phyloP scores from a whole-genome alignment of 2,113 vertebrate genomes.

The Brachirus orientalis region DNA sequence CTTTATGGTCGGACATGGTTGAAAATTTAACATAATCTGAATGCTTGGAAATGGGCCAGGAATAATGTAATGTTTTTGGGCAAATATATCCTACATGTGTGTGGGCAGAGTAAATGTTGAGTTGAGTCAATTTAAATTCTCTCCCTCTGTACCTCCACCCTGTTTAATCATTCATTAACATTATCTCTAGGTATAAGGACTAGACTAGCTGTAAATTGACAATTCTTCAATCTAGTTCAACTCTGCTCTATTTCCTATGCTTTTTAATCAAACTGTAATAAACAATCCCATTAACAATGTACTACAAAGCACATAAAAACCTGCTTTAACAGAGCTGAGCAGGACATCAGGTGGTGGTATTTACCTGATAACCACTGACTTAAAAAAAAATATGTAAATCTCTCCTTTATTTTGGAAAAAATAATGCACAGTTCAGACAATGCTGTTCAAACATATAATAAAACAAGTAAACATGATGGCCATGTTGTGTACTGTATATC shows the following conservation, averaged over 20 bases:
- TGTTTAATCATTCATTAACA: slow-evolving; percentile 45
- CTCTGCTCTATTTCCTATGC: slow-evolving; percentile 39
- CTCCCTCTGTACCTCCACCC: slow-evolving; percentile 22
- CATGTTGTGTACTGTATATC: no score
- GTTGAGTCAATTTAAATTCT: slow-evolving; percentile 24
- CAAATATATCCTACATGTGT: neutral
- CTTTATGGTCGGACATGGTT: slow-evolving; percentile 43
- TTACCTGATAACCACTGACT: neutral
- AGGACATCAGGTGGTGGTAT: slow-evolving; percentile 10
- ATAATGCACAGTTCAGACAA: neutral
- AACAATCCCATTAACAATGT: slow-evolving; percentile 28
- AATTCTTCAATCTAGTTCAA: slow-evolving; percentile 29
- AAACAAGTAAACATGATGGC: no score
- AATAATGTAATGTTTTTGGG: slow-evolving; percentile 33
- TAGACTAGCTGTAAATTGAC: slow-evolving; percentile 22
- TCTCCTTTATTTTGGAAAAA: neutral
- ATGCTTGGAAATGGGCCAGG: slow-evolving; percentile 50
- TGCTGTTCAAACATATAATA: no score
- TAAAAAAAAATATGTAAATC: slow-evolving; percentile 10
- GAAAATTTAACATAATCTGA: slow-evolving; percentile 29
- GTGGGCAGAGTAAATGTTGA: neutral
- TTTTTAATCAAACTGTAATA: slow-evolving; percentile 55
- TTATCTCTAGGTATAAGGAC: slow-evolving; percentile 27
- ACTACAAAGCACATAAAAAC: slow-evolving; percentile 26
- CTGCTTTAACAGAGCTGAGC: neutral